Conservation (phyloP, 2,113 vertebrate species). For the Oophaga pumilio region DNA sequence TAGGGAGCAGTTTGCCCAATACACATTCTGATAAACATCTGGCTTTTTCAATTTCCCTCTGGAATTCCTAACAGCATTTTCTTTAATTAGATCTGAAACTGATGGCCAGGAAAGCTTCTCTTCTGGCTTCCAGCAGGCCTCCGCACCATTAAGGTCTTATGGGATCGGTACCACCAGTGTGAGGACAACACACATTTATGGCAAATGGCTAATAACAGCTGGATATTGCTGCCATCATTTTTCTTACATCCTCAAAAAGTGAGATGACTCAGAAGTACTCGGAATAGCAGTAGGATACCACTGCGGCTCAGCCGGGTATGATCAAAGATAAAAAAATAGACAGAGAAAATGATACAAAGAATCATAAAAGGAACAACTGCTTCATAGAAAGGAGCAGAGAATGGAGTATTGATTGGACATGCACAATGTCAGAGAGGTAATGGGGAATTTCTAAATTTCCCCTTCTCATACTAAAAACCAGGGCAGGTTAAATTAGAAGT, state of each 20-base stretch:
- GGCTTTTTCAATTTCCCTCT: not conserved
- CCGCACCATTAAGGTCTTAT: not conserved
- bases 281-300: not conserved
- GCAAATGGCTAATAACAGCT: not conserved
- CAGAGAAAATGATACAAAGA: not conserved
- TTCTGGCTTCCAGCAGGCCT: not conserved
- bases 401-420: not conserved
- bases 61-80: not conserved
- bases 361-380: not conserved
- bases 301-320: not conserved
- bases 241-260: not conserved
- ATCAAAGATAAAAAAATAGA: not conserved
- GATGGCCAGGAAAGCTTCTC: not conserved
- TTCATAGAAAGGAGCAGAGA: not conserved
- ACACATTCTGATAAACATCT: not conserved
- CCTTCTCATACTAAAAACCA: not conserved
- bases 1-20: not conserved
- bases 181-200: not conserved
- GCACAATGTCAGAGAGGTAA: not conserved
- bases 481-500: not conserved
- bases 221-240: not conserved
- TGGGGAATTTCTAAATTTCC: not conserved
- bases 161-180: not conserved
- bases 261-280: not conserved
- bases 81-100: constrained; percentile 12